Base-by-base conservation (phyloP, 1,140 invertebrate species). In the Rhyacophila brunnea region DNA sequence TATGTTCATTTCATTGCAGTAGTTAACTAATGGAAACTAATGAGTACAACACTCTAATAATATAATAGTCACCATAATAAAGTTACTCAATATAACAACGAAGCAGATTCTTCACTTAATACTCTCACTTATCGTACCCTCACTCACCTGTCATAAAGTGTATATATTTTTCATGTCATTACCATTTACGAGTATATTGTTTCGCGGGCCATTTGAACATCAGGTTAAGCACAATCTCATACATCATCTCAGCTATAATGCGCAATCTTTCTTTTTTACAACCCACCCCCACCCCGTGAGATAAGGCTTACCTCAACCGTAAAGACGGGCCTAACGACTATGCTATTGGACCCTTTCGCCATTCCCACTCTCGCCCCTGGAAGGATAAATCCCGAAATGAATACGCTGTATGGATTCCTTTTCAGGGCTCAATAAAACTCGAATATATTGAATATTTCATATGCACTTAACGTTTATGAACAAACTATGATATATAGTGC, bases 261-360 rank as follows among this genome's bases (percentile, higher is more conserved):
- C n/a, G 54, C 44, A 47, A 56, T 56, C 36, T 56, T 47, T 56
- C 47, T 43, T 51, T 35, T 43, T 40, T 58, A 50, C 36, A 17
- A 20, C 49, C 18, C 10, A 42, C 36, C 23, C 40, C 14, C 15
- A 14, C 36, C 40, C 28, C 38, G 13, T 15, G 34, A 58, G 47
- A 58, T 58, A 51, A 43, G 34, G 34, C 56, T 32, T 34, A 43
- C 47, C 56, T 58, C 20, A 23, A n/a, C 49, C 38, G 50, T 58
- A 58, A 50, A 58, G 34, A 58, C 23, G 20, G 35, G 14, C 18
- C 43, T 58, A 58, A 58, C 38, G 56, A 50, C 38, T 13, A 28
- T 28, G 18, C 23, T 17, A 46, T 34, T 34, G 14, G 47, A 44
- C 28, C 47, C 13, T 44, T 40, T 48, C 36, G 14, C 11, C 14